Conservation (phyloP, 1,140 invertebrate species). For the Bilobella aurantiaca region DNA sequence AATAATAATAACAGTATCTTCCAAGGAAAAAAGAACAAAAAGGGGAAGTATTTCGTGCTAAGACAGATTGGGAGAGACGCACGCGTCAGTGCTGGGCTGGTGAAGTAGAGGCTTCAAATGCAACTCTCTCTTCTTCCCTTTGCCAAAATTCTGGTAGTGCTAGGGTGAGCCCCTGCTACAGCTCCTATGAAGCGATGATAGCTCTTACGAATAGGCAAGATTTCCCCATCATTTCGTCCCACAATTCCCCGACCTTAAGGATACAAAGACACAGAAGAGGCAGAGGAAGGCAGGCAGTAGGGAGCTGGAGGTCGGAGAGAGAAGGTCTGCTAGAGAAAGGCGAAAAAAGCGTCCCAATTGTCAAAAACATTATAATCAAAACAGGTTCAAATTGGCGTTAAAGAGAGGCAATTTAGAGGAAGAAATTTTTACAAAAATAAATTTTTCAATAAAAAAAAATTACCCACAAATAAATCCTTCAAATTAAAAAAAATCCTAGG, state of each 20-base stretch:
- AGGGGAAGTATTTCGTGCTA: conserved; percentile 6
- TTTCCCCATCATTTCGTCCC: not conserved
- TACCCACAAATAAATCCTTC: too few species aligned
- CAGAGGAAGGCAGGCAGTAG: not conserved
- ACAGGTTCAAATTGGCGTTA: too few species aligned
- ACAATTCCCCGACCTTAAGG: conserved; percentile 1
- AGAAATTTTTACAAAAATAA: too few species aligned
- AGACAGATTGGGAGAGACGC: conserved; percentile 6
- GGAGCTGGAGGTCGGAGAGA: not conserved
- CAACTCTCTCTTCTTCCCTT: conserved; percentile 5
- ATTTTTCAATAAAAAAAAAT: too few species aligned
- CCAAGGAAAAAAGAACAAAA: not conserved
- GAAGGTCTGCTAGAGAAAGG: too few species aligned
- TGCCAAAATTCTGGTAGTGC: conserved; percentile 5
- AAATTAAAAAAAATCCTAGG: too few species aligned
- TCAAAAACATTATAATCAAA: too few species aligned
- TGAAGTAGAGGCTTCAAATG: not conserved
- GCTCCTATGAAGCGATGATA: not conserved
- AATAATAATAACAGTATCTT: conserved; percentile 10
- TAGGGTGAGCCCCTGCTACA: not conserved
- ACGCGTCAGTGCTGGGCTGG: not conserved
- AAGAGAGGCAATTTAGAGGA: too few species aligned
- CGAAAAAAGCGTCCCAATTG: too few species aligned
- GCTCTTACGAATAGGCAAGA: not conserved
- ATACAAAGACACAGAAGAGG: not conserved